Evolutionary conservation across 2,113 vertebrate genomes (phyloP).

Genomic region (Dromaius novaehollandiae): DNA sequence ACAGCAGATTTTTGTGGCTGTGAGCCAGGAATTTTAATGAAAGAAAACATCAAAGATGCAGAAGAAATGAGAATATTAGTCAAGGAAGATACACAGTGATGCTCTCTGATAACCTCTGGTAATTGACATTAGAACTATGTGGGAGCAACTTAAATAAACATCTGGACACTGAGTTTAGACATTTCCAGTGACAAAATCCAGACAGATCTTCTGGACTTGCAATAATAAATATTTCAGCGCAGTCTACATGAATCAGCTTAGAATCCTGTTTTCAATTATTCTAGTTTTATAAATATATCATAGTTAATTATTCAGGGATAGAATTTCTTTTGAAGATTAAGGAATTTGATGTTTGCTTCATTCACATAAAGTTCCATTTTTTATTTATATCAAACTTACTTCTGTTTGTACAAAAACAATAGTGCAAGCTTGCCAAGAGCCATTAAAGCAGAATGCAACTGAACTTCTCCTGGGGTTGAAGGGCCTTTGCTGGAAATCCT

Average conservation of each 20-base stretch:
- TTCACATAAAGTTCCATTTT: slow-evolving; percentile 79
- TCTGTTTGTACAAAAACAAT: slow-evolving; percentile 80
- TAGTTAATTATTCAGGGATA: slow-evolving; percentile 93
- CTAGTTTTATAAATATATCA: slow-evolving; percentile 88
- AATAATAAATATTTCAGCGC: slow-evolving; percentile 93
- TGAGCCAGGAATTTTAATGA: slow-evolving; percentile 85
- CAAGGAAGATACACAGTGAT: slow-evolving; percentile 86
- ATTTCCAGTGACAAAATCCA: slow-evolving; percentile 89
- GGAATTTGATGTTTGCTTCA: slow-evolving; percentile 81
- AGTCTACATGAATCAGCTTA: slow-evolving; percentile 89
- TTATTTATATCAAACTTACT: slow-evolving; percentile 80
- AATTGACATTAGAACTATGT: slow-evolving; percentile 87
- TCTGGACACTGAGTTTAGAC: slow-evolving; percentile 90
- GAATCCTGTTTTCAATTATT: slow-evolving; percentile 96
- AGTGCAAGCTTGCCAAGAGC: slow-evolving; percentile 73
- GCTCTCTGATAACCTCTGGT: slow-evolving; percentile 95
- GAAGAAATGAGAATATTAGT: slow-evolving; percentile 87
- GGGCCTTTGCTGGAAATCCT: slow-evolving; percentile 55
- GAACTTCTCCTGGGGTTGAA: slow-evolving; percentile 56
- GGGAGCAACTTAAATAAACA: slow-evolving; percentile 89
- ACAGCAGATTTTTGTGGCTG: slow-evolving; percentile 76
- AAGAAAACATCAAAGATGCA: slow-evolving; percentile 84
- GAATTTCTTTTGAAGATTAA: slow-evolving; percentile 86
- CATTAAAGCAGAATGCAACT: slow-evolving; percentile 74
- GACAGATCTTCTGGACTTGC: slow-evolving; percentile 87